Base-by-base conservation (phyloP, 2,113 vertebrate genomes). In the Apaloderma vittatum region DNA sequence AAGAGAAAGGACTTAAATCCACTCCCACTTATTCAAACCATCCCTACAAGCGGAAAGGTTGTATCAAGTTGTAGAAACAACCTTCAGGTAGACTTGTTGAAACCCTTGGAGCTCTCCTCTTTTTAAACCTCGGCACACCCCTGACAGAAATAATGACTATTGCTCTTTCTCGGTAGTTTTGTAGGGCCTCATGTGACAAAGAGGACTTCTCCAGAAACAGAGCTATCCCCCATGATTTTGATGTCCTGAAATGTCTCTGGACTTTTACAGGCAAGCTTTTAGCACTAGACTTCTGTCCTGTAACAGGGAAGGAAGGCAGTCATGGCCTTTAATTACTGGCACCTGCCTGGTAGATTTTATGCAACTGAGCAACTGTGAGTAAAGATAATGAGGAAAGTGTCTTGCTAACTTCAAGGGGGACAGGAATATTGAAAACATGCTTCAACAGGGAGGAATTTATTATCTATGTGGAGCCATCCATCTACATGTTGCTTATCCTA, bases 261-360 rank as follows among this genome's bases (percentile, higher is more conserved):
- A 20, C 4, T 66, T 89, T 43, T 19, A 45, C 59, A 66, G 27
- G 18, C 1, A 24, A 37, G 9, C 24, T 70, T 19, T 46, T 3
- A 66, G 13, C 18, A 34, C 36, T 29, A 49, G 21, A 8, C 15
- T 67, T 55, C 15, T 34, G 27, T 40, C 23, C 27, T 81, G 11
- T 13, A 37, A 26, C 7, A 45, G 21, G 23, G 24, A 70, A 77
- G 16, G 27, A 21, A 66, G n/a, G 8, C 8, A 51, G 15, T 14
- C 12, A 20, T 0, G 1, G 17, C 8, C 24, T 4, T 26, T 27
- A 15, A 26, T 61, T 36, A 10, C 16, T 46, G 37, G 15, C 9
- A 34, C 3, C 11, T 26, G 11, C 34, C 40, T 81, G 24, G 22
- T 21, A 71, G 21, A 37, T 82, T 6, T 34, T 89, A 29, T 32